These are phyloP conservation scores for Sarcophaga rosellei DNA, from an alignment of 2,888 invertebrate species.

Conservation along the genomic window DNA sequence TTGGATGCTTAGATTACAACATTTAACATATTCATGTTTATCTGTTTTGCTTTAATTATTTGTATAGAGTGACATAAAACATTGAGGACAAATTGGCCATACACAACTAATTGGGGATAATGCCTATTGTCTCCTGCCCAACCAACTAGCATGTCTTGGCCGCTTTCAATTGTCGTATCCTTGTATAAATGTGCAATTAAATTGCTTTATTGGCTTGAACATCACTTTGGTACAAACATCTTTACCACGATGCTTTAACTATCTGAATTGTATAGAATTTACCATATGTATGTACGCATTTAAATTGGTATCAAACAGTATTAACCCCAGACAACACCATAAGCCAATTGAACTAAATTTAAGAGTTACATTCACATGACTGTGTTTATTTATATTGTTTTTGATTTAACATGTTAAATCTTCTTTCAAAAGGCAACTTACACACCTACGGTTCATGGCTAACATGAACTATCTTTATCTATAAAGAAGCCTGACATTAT, in stretches of 20 bases:
- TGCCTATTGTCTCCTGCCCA: conserved; percentile 49
- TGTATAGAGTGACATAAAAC: not conserved
- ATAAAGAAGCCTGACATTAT: conserved; percentile 20
- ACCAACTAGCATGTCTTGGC: conserved; percentile 19
- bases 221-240: conserved; percentile 25
- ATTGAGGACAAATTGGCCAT: conserved; percentile 41
- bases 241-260: conserved; percentile 44
- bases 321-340: conserved; percentile 68
- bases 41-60: not conserved
- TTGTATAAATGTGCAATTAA: conserved; percentile 65
- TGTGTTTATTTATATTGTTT: conserved; percentile 46
- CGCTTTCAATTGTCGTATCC: conserved; percentile 17
- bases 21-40: not conserved
- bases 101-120: conserved; percentile 58
- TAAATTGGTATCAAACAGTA: conserved; percentile 63
- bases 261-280: not conserved
- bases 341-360: conserved; percentile 66
- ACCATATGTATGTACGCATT: conserved; percentile 25
- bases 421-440: conserved; percentile 54
- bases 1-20: not conserved
- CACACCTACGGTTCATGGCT: conserved; percentile 38
- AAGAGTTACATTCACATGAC: conserved; percentile 40
- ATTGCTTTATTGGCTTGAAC: conserved; percentile 64
- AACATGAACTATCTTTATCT: not conserved
- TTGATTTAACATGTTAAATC: conserved; percentile 62